These are phyloP conservation scores for Hycleus cichorii DNA, from an alignment of 1,140 invertebrate species.

Conservation along the genomic window DNA sequence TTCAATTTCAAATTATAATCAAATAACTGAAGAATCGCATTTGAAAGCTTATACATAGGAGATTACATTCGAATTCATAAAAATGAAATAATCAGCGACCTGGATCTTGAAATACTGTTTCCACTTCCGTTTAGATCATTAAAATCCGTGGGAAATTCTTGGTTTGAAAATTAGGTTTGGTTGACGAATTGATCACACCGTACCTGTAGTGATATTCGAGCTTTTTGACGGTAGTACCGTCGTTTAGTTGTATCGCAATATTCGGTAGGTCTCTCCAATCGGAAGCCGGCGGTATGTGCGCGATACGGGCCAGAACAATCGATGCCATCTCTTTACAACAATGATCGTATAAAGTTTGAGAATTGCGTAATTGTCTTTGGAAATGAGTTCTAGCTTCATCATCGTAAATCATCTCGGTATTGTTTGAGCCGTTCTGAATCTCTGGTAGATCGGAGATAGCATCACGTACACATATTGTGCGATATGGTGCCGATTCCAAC, in stretches of 20 bases:
- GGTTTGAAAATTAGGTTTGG: neutral
- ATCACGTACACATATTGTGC: slow-evolving; percentile 55
- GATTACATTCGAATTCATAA: too few relatives aligned
- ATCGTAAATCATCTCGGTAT: slow-evolving; percentile 63
- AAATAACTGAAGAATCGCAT: too few relatives aligned
- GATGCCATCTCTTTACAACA: slow-evolving; percentile 79
- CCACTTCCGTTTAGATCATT: too few relatives aligned
- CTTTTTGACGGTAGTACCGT: slow-evolving; percentile 58
- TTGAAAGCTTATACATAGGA: too few relatives aligned
- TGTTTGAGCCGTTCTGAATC: slow-evolving; percentile 63
- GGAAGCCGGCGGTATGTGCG: slow-evolving; percentile 68
- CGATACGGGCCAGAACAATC: slow-evolving; percentile 69
- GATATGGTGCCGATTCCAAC: slow-evolving; percentile 24
- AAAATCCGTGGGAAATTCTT: too few relatives aligned
- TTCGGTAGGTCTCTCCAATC: slow-evolving; percentile 87
- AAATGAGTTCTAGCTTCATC: slow-evolving; percentile 65
- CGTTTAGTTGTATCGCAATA: slow-evolving; percentile 57
- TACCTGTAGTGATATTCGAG: slow-evolving; percentile 44
- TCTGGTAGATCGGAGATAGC: slow-evolving; percentile 74
- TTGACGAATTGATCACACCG: neutral
- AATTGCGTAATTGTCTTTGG: slow-evolving; percentile 61
- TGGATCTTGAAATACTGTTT: too few relatives aligned
- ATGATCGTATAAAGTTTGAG: slow-evolving; percentile 54
- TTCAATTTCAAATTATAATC: too few relatives aligned
- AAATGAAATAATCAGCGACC: too few relatives aligned